Evolutionary conservation across 1,140 invertebrate species (phyloP).

Genomic region (Drosophila kohkoa): DNA sequence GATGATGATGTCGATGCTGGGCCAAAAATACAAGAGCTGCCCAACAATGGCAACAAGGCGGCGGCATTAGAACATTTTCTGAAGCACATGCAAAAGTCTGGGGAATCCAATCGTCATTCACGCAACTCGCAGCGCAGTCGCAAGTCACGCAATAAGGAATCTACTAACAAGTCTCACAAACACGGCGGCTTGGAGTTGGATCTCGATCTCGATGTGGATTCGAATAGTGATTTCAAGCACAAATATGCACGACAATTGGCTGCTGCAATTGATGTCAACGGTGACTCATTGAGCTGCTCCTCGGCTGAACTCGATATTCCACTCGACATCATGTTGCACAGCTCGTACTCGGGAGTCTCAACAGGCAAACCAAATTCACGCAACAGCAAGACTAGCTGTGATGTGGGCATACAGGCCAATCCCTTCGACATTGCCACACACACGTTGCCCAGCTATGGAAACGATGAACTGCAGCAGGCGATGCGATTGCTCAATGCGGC

Average conservation of each 20-base stretch:
- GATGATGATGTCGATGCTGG: constrained; percentile 24
- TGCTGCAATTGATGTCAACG: constrained; percentile 41
- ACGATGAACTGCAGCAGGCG: constrained; percentile 75
- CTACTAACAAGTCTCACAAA: constrained; percentile 8
- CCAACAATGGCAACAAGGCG: constrained; percentile 64
- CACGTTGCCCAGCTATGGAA: constrained; percentile 82
- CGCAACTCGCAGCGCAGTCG: constrained; percentile 70
- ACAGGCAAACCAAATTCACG: constrained; percentile 86
- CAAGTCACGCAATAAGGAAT: constrained; percentile 65
- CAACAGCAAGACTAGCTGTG: constrained; percentile 85
- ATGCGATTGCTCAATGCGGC: constrained; percentile 77
- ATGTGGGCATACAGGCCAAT: constrained; percentile 87
- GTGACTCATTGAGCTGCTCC: constrained; percentile 62
- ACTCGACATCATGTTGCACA: constrained; percentile 80
- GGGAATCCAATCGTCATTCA: constrained; percentile 75
- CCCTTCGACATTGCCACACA: constrained; percentile 88
- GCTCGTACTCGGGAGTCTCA: constrained; percentile 85
- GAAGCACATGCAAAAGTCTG: constrained; percentile 77
- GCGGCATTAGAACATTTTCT: constrained; percentile 72
- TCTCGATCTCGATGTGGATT: constrained; percentile 48
- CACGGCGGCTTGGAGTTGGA: constrained; percentile 26
- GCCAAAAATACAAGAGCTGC: constrained; percentile 64
- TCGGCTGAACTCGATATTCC: constrained; percentile 69
- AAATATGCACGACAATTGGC: constrained; percentile 55
- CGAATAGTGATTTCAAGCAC: constrained; percentile 60